Percentiles rank a stretch among this genome's conserved stretches.
Conservation (phyloP, 2,797 vertebrate genomes). For the Danio aesculapii region DNA sequence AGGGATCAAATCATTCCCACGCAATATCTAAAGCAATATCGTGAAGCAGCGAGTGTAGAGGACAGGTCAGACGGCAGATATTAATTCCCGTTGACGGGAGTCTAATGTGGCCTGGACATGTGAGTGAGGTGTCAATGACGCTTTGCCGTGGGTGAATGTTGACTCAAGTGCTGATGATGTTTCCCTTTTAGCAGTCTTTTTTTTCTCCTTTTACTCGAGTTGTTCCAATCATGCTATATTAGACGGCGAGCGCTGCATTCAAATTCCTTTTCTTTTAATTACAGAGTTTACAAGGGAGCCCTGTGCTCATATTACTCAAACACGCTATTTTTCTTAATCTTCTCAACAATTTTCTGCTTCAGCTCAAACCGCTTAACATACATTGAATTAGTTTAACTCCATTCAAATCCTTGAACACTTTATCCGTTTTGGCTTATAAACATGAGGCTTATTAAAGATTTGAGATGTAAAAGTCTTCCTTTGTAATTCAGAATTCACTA, state of each 20-base stretch:
- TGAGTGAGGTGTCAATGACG: constrained; percentile 22
- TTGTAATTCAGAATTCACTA: no score
- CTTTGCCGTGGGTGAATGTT: constrained; percentile 14
- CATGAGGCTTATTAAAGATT: neutral
- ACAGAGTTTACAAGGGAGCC: neutral
- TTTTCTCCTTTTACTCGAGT: neutral
- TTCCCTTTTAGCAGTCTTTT: constrained; percentile 18
- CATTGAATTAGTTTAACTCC: neutral
- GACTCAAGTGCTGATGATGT: constrained; percentile 17
- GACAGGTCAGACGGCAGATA: constrained; percentile 28
- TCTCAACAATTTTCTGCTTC: neutral
- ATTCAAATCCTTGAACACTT: neutral
- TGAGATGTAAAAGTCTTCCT: neutral
- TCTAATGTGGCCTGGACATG: constrained; percentile 22
- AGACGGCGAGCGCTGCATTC: constrained; percentile 6
- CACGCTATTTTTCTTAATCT: neutral
- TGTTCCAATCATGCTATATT: constrained; percentile 7
- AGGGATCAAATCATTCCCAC: constrained; percentile 61
- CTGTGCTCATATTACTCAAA: neutral
- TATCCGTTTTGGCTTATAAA: neutral
- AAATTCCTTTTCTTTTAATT: constrained; percentile 5
- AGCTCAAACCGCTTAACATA: neutral
- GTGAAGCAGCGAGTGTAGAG: constrained; percentile 15
- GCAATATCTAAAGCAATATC: constrained; percentile 65
- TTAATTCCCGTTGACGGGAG: constrained; percentile 30